Evolutionary conservation across 1,140 invertebrate species (phyloP), one percentile per base, ranked within the genome.

Genomic region (Lutraria rhynchaena): DNA sequence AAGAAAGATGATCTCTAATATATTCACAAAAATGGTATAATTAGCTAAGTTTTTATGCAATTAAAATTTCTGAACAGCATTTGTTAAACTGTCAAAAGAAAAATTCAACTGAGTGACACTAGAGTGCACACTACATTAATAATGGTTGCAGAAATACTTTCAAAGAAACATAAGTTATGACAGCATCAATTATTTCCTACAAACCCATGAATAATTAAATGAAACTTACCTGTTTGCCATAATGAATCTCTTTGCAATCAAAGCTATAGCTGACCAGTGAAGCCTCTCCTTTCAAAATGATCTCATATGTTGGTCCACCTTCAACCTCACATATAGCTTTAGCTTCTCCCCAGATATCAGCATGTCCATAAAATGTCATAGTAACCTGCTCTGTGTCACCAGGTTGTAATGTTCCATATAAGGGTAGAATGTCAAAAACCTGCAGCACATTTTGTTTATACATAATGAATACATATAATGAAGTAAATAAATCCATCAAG

Each of bases 351-450:
- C 84, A 88, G 31, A 92, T 91, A 82, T 92, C 85, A 65, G 91
- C 87, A 86, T 92, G 91, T 29, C 92, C 92, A 87, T 90, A 92
- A 74, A 92, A 93, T 74, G 91, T 92, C 80, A 93, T 88, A 37
- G 92, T 91, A 11, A 92, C 87, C 82, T 91, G 90, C 74, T 92
- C 91, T 49, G 89, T 91, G 70, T 92, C 91, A n/a, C 91, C 91
- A 70, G 92, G 91, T 65, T 91, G 87, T 58, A 93, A 75, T 17
- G 81, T 87, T 11, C 92, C 92, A 87, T 92, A 92, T 27, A 92
- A 74, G 13, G 92, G 92, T 44, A 92, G 83, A 46, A 93, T 92
- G 80, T 92, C 91, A 91, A 93, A 93, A 11, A 92, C 89, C 90
- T 93, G 80, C 27, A 87, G 83, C 27, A 55, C 37, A 41, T 41